Conservation (phyloP, 2,888 invertebrate genomes). For the Brachycybe producta region DNA sequence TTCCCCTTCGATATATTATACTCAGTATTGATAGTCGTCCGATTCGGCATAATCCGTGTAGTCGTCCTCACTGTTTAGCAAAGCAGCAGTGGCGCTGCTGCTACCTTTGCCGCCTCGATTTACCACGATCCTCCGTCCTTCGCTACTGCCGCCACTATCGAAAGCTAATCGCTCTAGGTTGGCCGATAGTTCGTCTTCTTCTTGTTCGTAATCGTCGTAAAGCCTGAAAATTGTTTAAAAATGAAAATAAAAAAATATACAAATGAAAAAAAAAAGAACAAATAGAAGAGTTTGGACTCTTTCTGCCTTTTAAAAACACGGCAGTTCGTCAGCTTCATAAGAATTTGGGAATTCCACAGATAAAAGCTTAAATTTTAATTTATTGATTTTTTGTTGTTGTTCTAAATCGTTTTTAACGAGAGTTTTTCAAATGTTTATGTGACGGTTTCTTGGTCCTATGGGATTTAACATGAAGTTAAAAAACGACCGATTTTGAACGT, state of each 20-base stretch:
- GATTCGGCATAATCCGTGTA: conserved; percentile 21
- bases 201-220: conserved; percentile 19
- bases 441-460: too few species aligned
- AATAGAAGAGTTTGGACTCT: not conserved
- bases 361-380: too few species aligned
- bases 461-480: too few species aligned
- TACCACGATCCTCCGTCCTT: not conserved
- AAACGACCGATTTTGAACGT: too few species aligned
- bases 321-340: too few species aligned
- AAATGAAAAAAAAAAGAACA: conserved; percentile 5
- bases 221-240: conserved; percentile 15
- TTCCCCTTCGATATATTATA: too few species aligned
- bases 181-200: conserved; percentile 18
- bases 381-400: too few species aligned
- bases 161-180: conserved; percentile 15
- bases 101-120: not conserved
- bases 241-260: not conserved
- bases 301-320: too few species aligned
- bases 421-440: too few species aligned
- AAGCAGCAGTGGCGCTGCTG: too few species aligned
- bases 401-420: too few species aligned
- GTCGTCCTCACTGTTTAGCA: conserved; percentile 15
- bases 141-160: not conserved
- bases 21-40: conserved; percentile 21
- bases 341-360: too few species aligned